Evolutionary conservation across 2,113 vertebrate species (phyloP), one percentile per base, ranked within the genome.

Genomic region (Lepisosteus osseus): DNA sequence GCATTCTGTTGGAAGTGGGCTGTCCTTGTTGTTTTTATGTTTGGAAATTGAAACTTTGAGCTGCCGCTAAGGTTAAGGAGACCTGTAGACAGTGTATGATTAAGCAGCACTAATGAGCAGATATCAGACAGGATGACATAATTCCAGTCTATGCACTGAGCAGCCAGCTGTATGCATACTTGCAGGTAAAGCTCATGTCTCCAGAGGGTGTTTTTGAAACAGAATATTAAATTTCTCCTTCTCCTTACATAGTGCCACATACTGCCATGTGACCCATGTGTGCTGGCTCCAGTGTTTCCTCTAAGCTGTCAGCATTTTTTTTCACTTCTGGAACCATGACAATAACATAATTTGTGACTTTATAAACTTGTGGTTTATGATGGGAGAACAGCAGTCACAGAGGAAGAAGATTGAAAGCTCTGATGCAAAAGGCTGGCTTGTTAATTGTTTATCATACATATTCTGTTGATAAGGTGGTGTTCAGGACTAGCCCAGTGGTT

Each of bases 131-230:
- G 85, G 81, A 77, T 83, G 88, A 92, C 87, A 88, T 67, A 84
- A 93, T 92, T 92, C 89, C 90, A 86, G 73, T 90, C 91, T 92
- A 86, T 92, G 85, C 87, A 84, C 85, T 85, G 74, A 82, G 89
- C 86, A 88, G 74, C 84, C 90, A 92, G 90, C 90, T 92, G 92
- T 87, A 84, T 72, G 70, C 90, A 92, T 93, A 89, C 89, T 86
- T 93, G 73, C 86, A 88, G 88, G 88, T 89, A 83, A 81, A 87
- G 87, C 86, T 93, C 87, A 90, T 87, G 90, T 93, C 93, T 93
- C 86, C 62, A 90, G 89, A 89, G 84, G 85, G 85, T 88, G 88
- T 90, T 85, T 59, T 41, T 56, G 7, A 45, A n/a, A 41, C 62
- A 41, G 14, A 40, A 54, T 54, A 59, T 61, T 9, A 61, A 44